Conservation (phyloP, 2,113 vertebrate genomes). For the Ramphastos sulfuratus region DNA sequence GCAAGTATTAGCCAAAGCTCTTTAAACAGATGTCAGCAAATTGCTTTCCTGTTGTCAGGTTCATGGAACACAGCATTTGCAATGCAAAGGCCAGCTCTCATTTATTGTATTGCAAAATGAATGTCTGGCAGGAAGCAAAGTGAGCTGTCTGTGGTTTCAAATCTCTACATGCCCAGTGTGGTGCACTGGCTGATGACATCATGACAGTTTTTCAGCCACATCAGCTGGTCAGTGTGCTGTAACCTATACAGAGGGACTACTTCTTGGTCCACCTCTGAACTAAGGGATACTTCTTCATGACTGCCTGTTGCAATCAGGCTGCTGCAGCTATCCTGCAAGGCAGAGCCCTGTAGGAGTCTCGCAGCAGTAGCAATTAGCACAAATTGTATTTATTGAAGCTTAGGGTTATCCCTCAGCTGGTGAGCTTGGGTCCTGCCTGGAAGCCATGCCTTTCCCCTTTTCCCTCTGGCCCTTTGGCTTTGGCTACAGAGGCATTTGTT, state of each 20-base stretch:
- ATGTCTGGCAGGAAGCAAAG: neutral
- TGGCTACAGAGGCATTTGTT: neutral
- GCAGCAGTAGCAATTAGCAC: neutral
- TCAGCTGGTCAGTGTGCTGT: neutral
- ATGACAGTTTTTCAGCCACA: neutral
- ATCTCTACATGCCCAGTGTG: neutral
- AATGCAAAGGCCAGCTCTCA: neutral
- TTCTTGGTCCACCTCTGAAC: neutral
- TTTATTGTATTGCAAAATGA: slow-evolving; percentile 4
- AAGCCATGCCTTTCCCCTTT: neutral
- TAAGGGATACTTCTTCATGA: neutral
- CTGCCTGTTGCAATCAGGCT: neutral
- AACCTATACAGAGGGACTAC: neutral
- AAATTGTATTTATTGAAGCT: neutral
- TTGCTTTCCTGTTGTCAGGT: neutral
- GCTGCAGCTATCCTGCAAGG: neutral
- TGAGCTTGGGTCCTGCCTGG: neutral
- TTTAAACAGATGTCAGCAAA: neutral
- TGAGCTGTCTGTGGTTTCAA: neutral
- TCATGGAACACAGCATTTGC: neutral
- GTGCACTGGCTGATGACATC: neutral
- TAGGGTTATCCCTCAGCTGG: neutral
- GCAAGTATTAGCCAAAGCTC: neutral
- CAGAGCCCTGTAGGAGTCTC: neutral
- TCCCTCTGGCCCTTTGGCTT: neutral